These are phyloP conservation scores for Epizoanthus ramosus DNA, from an alignment of 92 coral and sea anemone species.

Conservation along the genomic window DNA sequence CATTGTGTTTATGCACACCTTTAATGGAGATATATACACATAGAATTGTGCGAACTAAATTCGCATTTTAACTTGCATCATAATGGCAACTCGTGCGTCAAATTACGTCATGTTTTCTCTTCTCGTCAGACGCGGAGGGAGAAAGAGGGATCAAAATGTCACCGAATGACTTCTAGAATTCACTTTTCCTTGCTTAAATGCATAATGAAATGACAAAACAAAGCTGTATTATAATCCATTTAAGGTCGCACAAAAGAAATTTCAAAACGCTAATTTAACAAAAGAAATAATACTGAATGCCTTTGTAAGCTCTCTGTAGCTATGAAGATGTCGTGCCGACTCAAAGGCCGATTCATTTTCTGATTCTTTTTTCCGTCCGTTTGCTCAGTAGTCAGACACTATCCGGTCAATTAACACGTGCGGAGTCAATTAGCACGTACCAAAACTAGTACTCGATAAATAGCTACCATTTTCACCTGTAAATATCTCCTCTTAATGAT, in stretches of 20 bases:
- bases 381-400: too few species aligned
- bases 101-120: slow-evolving; percentile 30
- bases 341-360: not conserved
- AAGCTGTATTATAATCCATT: not conserved
- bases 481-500: not conserved
- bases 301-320: not conserved
- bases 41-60: not conserved
- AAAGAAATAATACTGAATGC: not conserved
- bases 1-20: slow-evolving; percentile 32
- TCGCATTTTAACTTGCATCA: not conserved
- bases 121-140: not conserved
- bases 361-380: not conserved
- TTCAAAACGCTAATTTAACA: not conserved
- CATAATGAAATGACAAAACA: not conserved
- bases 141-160: not conserved
- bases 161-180: not conserved
- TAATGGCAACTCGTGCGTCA: not conserved
- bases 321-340: not conserved
- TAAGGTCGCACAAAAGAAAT: not conserved
- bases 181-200: not conserved
- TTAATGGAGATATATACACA: slow-evolving; percentile 1
- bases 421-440: slow-evolving; percentile 33
- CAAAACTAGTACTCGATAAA: too few species aligned
- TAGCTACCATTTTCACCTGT: too few species aligned
- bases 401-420: not conserved